Percentiles rank a stretch among this genome's conserved stretches.
phyloP scores from a whole-genome alignment of 2,797 vertebrate genomes.

The Hephaestus fuliginosus region DNA sequence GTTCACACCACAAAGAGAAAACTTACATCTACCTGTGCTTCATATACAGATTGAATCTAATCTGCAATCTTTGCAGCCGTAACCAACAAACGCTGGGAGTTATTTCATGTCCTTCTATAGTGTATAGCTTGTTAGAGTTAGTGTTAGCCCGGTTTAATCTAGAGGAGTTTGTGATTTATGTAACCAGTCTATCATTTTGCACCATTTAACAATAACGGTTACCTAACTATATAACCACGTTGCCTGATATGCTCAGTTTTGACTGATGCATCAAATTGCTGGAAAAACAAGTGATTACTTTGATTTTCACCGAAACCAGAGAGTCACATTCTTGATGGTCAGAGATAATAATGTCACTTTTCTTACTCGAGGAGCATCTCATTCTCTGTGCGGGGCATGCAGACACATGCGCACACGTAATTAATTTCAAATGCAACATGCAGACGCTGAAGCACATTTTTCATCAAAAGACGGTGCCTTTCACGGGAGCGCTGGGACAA shows the following conservation, averaged over 20 bases:
- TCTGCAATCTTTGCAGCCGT: too few relatives aligned
- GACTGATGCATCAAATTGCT: background rate
- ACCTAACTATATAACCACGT: too few relatives aligned
- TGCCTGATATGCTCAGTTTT: background rate
- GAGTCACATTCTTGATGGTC: background rate
- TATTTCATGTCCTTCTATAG: too few relatives aligned
- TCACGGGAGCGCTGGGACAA: slow-evolving; percentile 21
- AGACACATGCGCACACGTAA: slow-evolving; percentile 18
- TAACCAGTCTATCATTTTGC: background rate
- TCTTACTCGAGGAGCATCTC: slow-evolving; percentile 9
- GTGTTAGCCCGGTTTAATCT: background rate
- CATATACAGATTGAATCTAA: too few relatives aligned
- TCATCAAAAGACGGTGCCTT: slow-evolving; percentile 30
- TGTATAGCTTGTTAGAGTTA: too few relatives aligned
- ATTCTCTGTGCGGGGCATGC: background rate
- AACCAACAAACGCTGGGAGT: too few relatives aligned
- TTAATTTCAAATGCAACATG: slow-evolving; percentile 31
- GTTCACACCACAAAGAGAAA: too few relatives aligned
- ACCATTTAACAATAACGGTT: background rate
- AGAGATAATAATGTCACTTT: slow-evolving; percentile 18
- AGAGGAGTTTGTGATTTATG: background rate
- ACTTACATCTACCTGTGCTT: too few relatives aligned
- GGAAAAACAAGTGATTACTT: background rate
- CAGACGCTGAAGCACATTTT: slow-evolving; percentile 31
- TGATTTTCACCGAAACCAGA: background rate